Conservation (phyloP, 2,113 vertebrate species). For the Nannospalax galili region DNA sequence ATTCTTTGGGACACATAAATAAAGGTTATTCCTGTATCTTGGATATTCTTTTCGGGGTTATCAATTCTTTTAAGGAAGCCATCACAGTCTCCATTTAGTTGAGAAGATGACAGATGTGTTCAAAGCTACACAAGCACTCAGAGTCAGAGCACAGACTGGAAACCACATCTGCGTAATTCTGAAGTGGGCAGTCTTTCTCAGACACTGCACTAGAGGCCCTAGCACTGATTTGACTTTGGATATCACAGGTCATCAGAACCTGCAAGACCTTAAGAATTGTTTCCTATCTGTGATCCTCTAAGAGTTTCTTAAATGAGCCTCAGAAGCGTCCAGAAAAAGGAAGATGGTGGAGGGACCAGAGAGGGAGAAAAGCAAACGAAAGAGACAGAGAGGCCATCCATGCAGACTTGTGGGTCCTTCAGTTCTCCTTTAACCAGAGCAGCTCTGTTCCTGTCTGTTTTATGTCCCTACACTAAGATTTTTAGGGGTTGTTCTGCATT, state of each 20-base stretch:
- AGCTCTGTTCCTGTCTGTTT: neutral
- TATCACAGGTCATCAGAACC: neutral
- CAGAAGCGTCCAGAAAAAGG: neutral
- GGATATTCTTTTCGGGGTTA: neutral
- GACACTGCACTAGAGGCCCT: neutral
- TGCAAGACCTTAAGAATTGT: neutral
- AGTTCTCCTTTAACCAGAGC: neutral
- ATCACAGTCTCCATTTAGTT: neutral
- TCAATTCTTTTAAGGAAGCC: neutral
- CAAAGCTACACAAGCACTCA: neutral
- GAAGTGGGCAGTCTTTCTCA: neutral
- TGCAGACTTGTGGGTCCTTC: neutral
- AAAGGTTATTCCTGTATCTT: neutral
- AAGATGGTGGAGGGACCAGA: fast-evolving
- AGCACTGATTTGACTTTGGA: neutral
- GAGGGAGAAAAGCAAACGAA: neutral
- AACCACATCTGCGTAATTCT: neutral
- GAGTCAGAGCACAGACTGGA: neutral
- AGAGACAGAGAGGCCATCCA: neutral
- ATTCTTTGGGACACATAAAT: neutral
- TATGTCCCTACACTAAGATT: neutral
- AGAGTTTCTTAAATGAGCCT: neutral
- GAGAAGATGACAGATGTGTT: neutral
- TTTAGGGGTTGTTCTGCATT: neutral
- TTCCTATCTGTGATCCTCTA: neutral